Base-by-base conservation (phyloP, 2,888 invertebrate species). In the Eilema depressum region DNA sequence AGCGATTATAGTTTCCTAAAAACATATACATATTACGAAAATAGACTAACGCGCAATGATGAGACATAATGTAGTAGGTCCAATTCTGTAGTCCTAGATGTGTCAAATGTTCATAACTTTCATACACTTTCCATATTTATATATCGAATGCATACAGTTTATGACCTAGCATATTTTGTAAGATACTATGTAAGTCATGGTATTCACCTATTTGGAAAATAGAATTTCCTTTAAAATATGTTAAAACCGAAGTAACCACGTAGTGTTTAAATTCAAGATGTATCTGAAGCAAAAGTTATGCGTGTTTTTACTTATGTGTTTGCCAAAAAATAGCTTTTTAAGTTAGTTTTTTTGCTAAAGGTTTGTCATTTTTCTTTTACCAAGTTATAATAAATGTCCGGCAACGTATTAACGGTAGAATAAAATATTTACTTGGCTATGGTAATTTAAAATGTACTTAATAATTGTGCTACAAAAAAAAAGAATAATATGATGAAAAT, bases 291-390 rank as follows among this genome's bases (percentile, higher is more conserved):
- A 70, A 70, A 20, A 61, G 66, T 68, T 60, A 70, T 71, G 72
- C 73, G 69, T 75, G 73, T 78, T 78, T 47, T 72, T 73, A 78
- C 74, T 72, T 81, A 83, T 81, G 79, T 79, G 79, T 86, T 84
- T 85, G 86, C 87, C 86, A 87, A 86, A 87, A 77, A 86, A 85
- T 85, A 85, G 84, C 86, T 82, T 84, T 77, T 78, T 85, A 84
- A 85, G 83, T 80, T 84, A 82, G 78, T 57, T 71, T 76, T 37
- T 73, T 77, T 79, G 78, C 75, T 74, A 73, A 75, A 75, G 61
- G 74, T 75, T 75, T 70, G 63, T 80, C 74, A 78, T 78, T 71
- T 77, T 80, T 80, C 77, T 75, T 78, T 78, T 76, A 75, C 75
- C 66, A 66, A 66, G 79, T 76, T 73, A 71, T 70, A 75, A 60